phyloP scores from a whole-genome alignment of 2,888 invertebrate genomes.

The Ormyrus rosae region DNA sequence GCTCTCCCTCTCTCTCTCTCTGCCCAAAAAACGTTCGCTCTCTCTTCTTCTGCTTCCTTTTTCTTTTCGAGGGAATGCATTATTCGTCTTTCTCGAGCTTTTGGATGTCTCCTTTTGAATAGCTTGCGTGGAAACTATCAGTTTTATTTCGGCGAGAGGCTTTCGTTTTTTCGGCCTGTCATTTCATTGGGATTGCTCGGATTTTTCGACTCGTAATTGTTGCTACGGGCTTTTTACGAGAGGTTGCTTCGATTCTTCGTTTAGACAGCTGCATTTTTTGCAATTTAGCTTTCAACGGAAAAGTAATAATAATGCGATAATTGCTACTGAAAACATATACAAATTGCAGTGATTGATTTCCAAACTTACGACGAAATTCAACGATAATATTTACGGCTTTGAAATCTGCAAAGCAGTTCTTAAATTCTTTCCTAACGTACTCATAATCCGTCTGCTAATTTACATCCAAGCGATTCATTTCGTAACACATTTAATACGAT shows the following conservation, averaged over 20 bases:
- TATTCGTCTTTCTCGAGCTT: background rate
- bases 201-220: background rate
- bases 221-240: no score
- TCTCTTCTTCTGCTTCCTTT: background rate
- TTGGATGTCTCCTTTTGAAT: conserved; percentile 33
- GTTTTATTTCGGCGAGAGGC: conserved; percentile 21
- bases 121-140: conserved; percentile 29
- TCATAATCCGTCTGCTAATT: no score
- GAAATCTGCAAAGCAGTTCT: no score
- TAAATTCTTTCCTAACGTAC: no score
- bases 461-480: no score
- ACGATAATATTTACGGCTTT: no score
- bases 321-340: no score
- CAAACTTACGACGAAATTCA: no score
- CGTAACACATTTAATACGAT: no score
- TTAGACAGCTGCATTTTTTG: no score
- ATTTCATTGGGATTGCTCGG: conserved; percentile 9
- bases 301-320: background rate
- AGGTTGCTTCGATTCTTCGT: no score
- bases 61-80: background rate
- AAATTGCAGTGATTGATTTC: no score
- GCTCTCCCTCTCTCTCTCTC: conserved; percentile 6
- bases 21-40: background rate
- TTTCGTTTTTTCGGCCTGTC: background rate
- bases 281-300: background rate